phyloP scores from a whole-genome alignment of 2,113 vertebrate genomes.

The Python bivittatus region DNA sequence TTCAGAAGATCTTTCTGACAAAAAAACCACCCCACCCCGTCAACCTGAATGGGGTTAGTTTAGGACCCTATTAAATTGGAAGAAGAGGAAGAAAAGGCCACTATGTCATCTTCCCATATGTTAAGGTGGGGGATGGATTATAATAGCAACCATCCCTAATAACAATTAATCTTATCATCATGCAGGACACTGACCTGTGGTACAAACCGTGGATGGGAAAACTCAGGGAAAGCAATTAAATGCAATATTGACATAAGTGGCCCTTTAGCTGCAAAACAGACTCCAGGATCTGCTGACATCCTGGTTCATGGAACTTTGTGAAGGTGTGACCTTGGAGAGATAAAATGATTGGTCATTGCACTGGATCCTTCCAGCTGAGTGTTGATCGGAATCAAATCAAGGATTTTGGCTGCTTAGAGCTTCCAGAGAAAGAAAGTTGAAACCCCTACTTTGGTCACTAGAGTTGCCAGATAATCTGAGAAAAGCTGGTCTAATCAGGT shows the following conservation, averaged over 20 bases:
- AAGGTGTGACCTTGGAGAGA: slow-evolving; percentile 19
- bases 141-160: slow-evolving; percentile 43
- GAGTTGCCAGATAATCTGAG: background rate
- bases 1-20: background rate
- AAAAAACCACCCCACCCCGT: background rate
- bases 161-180: slow-evolving; percentile 58
- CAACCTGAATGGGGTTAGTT: background rate
- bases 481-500: background rate
- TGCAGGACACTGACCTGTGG: slow-evolving; percentile 53
- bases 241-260: slow-evolving; percentile 69
- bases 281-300: slow-evolving; percentile 61
- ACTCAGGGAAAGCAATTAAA: slow-evolving; percentile 57
- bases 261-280: slow-evolving; percentile 65
- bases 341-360: background rate
- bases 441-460: background rate
- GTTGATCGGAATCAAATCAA: background rate
- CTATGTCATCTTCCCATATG: background rate
- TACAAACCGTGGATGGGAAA: slow-evolving; percentile 60
- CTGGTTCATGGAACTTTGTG: slow-evolving; percentile 51
- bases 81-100: background rate
- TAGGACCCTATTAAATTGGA: background rate
- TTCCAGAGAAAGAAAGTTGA: background rate
- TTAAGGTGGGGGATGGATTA: background rate
- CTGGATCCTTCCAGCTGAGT: background rate
- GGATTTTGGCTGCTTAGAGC: background rate